Evolutionary conservation across 2,113 vertebrate species (phyloP).

Genomic region (Actenoides lindsayi): DNA sequence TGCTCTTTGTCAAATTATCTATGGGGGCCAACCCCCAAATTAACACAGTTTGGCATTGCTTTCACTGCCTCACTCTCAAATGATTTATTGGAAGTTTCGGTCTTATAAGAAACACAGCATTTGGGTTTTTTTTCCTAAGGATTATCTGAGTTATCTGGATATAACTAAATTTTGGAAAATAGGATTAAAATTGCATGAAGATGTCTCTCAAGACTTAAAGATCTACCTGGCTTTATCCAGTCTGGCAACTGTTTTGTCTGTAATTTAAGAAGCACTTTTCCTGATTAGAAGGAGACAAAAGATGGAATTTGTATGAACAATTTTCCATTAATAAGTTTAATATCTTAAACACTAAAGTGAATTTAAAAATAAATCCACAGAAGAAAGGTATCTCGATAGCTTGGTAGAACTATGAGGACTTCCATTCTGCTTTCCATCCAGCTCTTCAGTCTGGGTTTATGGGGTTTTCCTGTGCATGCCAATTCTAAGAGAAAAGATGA

Average conservation of each 20-base stretch:
- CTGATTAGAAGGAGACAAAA: not conserved
- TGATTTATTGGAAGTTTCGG: constrained; percentile 4
- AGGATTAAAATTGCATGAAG: not conserved
- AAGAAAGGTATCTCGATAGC: not conserved
- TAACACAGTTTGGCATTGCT: not conserved
- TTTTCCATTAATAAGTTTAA: not conserved
- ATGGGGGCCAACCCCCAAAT: not conserved
- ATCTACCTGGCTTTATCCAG: not conserved
- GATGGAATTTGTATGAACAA: not conserved
- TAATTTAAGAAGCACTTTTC: not conserved
- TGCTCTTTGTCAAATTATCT: constrained; percentile 22
- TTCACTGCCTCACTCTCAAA: not conserved
- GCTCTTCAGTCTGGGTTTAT: not conserved
- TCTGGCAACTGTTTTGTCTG: not conserved
- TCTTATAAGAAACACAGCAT: not conserved
- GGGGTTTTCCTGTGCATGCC: not conserved
- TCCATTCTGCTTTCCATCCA: not conserved
- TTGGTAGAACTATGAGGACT: not conserved
- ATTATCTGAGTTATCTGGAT: not conserved
- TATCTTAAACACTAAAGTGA: not conserved
- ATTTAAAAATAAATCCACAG: not conserved
- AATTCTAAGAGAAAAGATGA: not conserved
- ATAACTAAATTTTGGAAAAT: not conserved
- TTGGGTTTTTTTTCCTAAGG: not conserved
- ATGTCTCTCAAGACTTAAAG: not conserved